Conservation (phyloP, 2,113 vertebrate species). For the Sturnus vulgaris region DNA sequence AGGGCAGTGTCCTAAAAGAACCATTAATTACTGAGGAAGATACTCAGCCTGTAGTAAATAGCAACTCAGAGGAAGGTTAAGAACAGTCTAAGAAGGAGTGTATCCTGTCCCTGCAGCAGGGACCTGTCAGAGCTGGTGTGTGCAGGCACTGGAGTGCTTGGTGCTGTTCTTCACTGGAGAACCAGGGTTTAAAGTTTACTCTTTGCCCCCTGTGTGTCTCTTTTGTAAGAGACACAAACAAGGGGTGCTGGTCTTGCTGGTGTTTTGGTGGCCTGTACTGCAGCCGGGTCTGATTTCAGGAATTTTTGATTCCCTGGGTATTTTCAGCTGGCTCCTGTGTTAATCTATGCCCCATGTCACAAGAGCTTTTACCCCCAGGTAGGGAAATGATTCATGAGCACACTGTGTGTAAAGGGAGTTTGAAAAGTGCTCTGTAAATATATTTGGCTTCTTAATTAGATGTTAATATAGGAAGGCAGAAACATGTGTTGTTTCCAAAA, state of each 20-base stretch:
- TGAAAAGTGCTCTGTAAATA: background rate
- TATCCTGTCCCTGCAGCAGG: background rate
- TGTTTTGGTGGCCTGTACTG: background rate
- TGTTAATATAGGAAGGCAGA: background rate
- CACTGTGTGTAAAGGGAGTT: background rate
- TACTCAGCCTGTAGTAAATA: background rate
- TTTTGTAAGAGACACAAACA: background rate
- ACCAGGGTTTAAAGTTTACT: background rate
- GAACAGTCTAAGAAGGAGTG: background rate
- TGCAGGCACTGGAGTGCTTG: fast-evolving
- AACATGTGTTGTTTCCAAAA: background rate
- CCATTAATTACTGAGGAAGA: too few species aligned
- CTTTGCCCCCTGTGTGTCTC: fast-evolving
- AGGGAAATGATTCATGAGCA: background rate
- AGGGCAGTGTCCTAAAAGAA: background rate
- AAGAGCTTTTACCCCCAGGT: background rate
- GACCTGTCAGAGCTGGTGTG: background rate
- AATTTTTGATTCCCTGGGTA: background rate
- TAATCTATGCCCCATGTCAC: background rate
- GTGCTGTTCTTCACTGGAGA: background rate
- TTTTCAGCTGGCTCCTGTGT: background rate
- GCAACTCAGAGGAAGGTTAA: background rate
- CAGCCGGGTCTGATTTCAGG: background rate
- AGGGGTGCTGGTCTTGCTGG: background rate
- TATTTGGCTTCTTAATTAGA: background rate